Percentiles rank a stretch among this genome's conserved stretches.
Conservation (phyloP, 2,888 invertebrate species). For the Tenodera sinensis region DNA sequence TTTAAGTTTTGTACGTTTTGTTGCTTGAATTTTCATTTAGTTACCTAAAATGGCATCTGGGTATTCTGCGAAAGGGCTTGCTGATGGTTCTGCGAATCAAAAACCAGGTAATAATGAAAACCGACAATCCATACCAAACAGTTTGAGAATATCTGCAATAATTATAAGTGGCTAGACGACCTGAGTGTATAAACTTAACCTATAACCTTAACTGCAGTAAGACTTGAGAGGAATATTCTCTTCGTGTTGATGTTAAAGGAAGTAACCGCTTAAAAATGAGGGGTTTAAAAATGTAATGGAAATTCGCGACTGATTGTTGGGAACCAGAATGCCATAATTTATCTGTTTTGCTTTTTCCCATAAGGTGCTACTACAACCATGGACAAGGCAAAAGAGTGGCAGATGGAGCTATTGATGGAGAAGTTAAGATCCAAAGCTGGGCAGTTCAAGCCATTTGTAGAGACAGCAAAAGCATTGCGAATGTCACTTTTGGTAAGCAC, state of each 20-base stretch:
- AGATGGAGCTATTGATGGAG: constrained; percentile 88
- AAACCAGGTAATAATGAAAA: not conserved
- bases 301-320: not conserved
- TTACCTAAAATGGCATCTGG: constrained; percentile 18
- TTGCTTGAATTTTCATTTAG: not conserved
- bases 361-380: not conserved
- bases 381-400: constrained; percentile 68
- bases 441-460: constrained; percentile 76
- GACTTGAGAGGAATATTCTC: not conserved
- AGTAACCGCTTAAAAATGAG: not conserved
- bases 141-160: not conserved
- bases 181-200: not conserved
- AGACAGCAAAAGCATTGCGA: constrained; percentile 83
- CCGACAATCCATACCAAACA: not conserved
- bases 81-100: constrained; percentile 10
- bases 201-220: not conserved
- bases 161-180: not conserved
- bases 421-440: constrained; percentile 79
- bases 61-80: constrained; percentile 9
- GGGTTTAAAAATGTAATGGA: not conserved
- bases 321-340: not conserved
- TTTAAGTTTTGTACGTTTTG: not conserved
- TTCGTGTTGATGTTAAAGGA: not conserved
- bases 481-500: constrained; percentile 75
- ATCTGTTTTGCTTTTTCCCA: not conserved